Base-by-base conservation (phyloP, 2,888 invertebrate species). In the Lymantria monacha region DNA sequence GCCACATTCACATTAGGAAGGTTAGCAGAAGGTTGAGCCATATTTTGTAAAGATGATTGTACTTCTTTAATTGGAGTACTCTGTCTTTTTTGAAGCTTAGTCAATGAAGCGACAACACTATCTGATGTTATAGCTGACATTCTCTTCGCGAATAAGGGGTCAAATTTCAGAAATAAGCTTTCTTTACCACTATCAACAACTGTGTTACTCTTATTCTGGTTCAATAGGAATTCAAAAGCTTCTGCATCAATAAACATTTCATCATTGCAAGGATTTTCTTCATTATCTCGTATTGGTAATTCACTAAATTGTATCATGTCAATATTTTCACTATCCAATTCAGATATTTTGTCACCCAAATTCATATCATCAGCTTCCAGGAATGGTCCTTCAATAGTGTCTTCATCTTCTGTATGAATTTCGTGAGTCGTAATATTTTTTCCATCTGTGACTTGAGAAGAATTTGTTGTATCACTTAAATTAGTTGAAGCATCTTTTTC, bases 231-330 rank as follows among this genome's bases (percentile, higher is more conserved):
- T 55, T 91, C 88, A 53, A 83, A 91, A 31, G 89, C 83, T 67
- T 88, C 87, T 12, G 90, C 91, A 54, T 91, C 90, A 48, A 91
- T 91, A 55, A 91, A 91, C 49, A 91, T 59, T 70, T 91, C 90
- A 13, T 74, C 84, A 51, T 68, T 73, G 12, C 83, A 84, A 3
- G 59, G 46, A 59, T 81, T 79, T 37, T 83, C 81, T 30, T 79
- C 78, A 41, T 63, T 74, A 40, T 31, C 66, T 59, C 71, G 75
- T 31, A 65, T 31, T 30, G 81, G 76, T 46, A 80, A 52, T 48
- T 85, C 76, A 49, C 79, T 68, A 46, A 83, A 82, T 46, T 81
- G 72, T 69, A 83, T 81, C 74, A 81, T 76, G 53, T 87, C 81
- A 37, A 61, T 61, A 48, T 76, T 74, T 36, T 72, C 73, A 44